Percentiles rank a stretch among this genome's conserved stretches.
Evolutionary conservation across 2,113 vertebrate genomes (phyloP).

Genomic region (Apodemus sylvaticus): DNA sequence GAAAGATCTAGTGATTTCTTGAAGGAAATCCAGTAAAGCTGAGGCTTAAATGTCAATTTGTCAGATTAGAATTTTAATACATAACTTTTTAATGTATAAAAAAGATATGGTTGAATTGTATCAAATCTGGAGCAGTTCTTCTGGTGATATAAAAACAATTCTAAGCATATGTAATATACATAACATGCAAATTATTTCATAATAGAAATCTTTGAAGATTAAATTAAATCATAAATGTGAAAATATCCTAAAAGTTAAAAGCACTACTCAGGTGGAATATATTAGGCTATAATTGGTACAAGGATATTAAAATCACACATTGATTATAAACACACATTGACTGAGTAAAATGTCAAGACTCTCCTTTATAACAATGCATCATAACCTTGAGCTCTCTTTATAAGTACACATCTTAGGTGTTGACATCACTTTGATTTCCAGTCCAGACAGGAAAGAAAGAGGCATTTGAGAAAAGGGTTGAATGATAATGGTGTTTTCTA

Average conservation of each 20-base stretch:
- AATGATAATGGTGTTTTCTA: background rate
- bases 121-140: slow-evolving; percentile 47
- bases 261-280: slow-evolving; percentile 53
- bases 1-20: slow-evolving; percentile 31
- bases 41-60: slow-evolving; percentile 10
- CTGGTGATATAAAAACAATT: slow-evolving; percentile 63
- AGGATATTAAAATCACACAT: slow-evolving; percentile 63
- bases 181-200: slow-evolving; percentile 57
- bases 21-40: slow-evolving; percentile 4
- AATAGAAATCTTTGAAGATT: slow-evolving; percentile 63
- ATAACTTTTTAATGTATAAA: slow-evolving; percentile 24
- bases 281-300: slow-evolving; percentile 49
- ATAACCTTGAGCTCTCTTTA: slow-evolving; percentile 47
- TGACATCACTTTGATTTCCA: slow-evolving; percentile 25
- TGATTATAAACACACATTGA: slow-evolving; percentile 50
- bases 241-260: slow-evolving; percentile 69
- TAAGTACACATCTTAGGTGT: background rate
- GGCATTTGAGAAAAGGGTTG: background rate
- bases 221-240: slow-evolving; percentile 64
- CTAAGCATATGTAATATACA: slow-evolving; percentile 34
- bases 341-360: slow-evolving; percentile 47
- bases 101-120: background rate
- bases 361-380: slow-evolving; percentile 46
- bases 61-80: slow-evolving; percentile 53
- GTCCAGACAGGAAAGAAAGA: background rate